Evolutionary conservation across 2,888 invertebrate genomes (phyloP), one percentile per base, ranked within the genome.

Genomic region (Andrena praecox): DNA sequence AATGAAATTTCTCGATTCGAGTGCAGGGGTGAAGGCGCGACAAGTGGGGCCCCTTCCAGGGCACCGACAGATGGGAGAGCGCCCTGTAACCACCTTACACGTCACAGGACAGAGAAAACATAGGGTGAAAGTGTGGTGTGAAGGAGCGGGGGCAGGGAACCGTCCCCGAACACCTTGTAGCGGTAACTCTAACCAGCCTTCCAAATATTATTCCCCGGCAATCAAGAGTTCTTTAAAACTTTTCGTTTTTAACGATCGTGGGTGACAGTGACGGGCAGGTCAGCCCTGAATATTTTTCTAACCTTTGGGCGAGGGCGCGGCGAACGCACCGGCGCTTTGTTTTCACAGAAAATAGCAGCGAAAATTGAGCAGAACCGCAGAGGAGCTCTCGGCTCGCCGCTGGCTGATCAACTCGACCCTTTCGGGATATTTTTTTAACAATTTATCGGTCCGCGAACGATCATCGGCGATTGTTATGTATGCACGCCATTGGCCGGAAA

Each of bases 261-360:
- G 79, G 76, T 77, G 72, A 74, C 80, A 77, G 60, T 68, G 83
- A 81, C 78, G 74, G 54, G 27, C 56, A 66, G 72, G 78, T 68
- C 84, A 56, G 70, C 64, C 73, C 68, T 70, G 87, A 87, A 85
- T 87, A 87, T 87, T 87, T 87, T 87, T 84, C 67, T 87, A 87
- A 87, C 86, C 84, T 85, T 80, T 74, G 76, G 70, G 82, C 42
- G 42, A 42, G 85, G 80, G 80, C 70, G 84, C 69, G 71, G 35
- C 76, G 83, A 82, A 77, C 77, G 80, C 79, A 68, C 68, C 77
- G 67, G 12, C 72, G 82, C 60, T 79, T 71, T 89, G 87, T 86
- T 89, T 87, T 84, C 71, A 89, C 64, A 86, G 87, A 89, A 89
- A 89, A 89, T 86, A 89, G 63, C 60, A 63, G 85, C 72, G 85